A percentile compares a stretch with the other conserved stretches of the same genome.
These are phyloP conservation scores for Diplogasteroides magnus DNA, from an alignment of 1,140 invertebrate species.

Conservation along the genomic window DNA sequence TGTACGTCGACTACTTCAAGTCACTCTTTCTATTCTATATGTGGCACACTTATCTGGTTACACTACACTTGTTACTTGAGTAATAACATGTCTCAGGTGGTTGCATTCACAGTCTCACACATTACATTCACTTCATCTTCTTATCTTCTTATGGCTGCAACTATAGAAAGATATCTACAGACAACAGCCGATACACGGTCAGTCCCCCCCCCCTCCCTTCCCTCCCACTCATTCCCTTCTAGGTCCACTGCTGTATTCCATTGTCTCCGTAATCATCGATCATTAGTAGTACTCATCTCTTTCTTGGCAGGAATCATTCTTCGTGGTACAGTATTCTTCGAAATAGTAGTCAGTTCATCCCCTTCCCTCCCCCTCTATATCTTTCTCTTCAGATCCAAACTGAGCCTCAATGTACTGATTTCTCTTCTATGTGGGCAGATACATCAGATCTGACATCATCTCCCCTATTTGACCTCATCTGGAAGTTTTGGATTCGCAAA, in stretches of 20 bases:
- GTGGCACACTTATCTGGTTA: slow-evolving; percentile 41
- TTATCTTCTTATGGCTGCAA: slow-evolving; percentile 44
- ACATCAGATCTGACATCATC: slow-evolving; percentile 16
- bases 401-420: slow-evolving; percentile 27
- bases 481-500: slow-evolving; percentile 41
- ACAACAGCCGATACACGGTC: slow-evolving; percentile 28
- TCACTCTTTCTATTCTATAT: slow-evolving; percentile 28
- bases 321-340: slow-evolving; percentile 43
- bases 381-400: background rate
- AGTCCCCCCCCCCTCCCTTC: too few relatives aligned
- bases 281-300: slow-evolving; percentile 31
- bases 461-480: slow-evolving; percentile 37
- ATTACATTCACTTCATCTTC: slow-evolving; percentile 37
- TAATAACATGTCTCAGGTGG: background rate
- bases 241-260: slow-evolving; percentile 18
- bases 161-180: slow-evolving; percentile 44
- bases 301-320: slow-evolving; percentile 37
- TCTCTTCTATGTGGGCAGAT: slow-evolving; percentile 32
- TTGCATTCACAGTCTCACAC: slow-evolving; percentile 43
- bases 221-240: too few relatives aligned
- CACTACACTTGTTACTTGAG: too few relatives aligned
- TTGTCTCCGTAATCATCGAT: slow-evolving; percentile 29
- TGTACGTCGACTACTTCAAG: slow-evolving; percentile 45
- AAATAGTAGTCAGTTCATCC: slow-evolving; percentile 43
- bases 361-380: too few relatives aligned